A percentile compares a stretch with the other conserved stretches of the same genome.
Conservation (phyloP, 1,140 invertebrate species). For the Drosophila oshimai region DNA sequence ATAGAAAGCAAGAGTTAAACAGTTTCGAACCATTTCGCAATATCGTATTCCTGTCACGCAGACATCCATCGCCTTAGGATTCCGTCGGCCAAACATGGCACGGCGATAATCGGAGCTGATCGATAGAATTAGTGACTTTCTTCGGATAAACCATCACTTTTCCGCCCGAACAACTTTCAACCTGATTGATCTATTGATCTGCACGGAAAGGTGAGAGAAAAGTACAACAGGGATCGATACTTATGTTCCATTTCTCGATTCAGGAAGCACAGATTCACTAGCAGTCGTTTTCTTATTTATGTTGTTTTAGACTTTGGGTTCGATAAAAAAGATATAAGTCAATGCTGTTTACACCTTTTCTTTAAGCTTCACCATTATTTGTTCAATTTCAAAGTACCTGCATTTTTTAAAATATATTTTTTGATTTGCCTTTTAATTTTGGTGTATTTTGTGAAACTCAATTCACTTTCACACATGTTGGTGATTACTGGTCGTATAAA, state of each 20-base stretch:
- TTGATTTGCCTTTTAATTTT: too few species aligned
- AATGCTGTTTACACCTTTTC: too few species aligned
- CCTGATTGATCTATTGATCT: constrained; percentile 27
- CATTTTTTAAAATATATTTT: too few species aligned
- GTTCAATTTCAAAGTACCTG: too few species aligned
- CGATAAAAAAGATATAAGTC: too few species aligned
- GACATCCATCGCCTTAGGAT: constrained; percentile 33
- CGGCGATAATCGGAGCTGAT: constrained; percentile 45
- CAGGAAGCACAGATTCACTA: too few species aligned
- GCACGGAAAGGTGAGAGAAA: constrained; percentile 6
- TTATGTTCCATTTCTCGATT: neutral
- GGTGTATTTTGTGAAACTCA: too few species aligned
- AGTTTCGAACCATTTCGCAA: constrained; percentile 28
- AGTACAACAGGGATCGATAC: neutral
- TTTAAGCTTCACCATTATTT: too few species aligned
- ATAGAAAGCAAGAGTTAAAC: constrained; percentile 51
- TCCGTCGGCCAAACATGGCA: constrained; percentile 23
- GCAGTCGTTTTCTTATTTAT: too few species aligned
- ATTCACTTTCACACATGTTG: too few species aligned
- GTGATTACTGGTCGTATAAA: too few species aligned
- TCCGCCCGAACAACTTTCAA: constrained; percentile 8
- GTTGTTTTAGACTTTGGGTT: too few species aligned
- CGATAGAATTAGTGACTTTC: constrained; percentile 50
- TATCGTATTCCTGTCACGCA: constrained; percentile 40
- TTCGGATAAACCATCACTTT: constrained; percentile 44